Evolutionary conservation across 2,113 vertebrate species (phyloP).

Genomic region (Ageneiosus marmoratus): DNA sequence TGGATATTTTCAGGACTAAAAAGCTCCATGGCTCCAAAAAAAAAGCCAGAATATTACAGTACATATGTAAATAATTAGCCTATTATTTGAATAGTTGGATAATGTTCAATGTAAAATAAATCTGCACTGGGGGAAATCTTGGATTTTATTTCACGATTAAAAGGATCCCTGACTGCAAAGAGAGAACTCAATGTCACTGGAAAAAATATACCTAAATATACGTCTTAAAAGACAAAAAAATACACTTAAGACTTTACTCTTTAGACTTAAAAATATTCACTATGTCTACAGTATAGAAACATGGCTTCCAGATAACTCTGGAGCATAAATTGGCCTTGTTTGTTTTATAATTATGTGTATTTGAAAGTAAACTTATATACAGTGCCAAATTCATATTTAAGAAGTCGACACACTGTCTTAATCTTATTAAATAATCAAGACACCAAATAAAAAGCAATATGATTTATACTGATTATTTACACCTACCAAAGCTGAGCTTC

Average conservation of each 20-base stretch:
- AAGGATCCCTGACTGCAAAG: background rate
- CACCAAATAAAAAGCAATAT: background rate
- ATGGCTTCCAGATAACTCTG: constrained; percentile 11
- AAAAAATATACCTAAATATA: constrained; percentile 7
- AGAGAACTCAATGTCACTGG: background rate
- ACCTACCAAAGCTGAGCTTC: constrained; percentile 17
- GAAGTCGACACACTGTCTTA: background rate
- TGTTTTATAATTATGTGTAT: background rate
- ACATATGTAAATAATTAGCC: background rate
- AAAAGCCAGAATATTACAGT: background rate
- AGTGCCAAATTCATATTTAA: constrained; percentile 19
- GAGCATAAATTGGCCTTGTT: background rate
- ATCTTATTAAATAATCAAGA: constrained; percentile 4
- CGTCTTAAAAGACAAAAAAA: constrained; percentile 11
- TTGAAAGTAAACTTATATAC: background rate
- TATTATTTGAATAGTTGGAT: background rate
- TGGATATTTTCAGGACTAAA: background rate
- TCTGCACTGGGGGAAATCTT: background rate
- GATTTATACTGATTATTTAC: constrained; percentile 15
- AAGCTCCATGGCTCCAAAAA: background rate
- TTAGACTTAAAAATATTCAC: constrained; percentile 22
- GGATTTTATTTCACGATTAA: background rate
- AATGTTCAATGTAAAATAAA: background rate
- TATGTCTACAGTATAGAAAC: constrained; percentile 18
- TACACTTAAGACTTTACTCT: constrained; percentile 1